Evolutionary conservation across 1,140 invertebrate species (phyloP).

Genomic region (Tachypleus tridentatus): DNA sequence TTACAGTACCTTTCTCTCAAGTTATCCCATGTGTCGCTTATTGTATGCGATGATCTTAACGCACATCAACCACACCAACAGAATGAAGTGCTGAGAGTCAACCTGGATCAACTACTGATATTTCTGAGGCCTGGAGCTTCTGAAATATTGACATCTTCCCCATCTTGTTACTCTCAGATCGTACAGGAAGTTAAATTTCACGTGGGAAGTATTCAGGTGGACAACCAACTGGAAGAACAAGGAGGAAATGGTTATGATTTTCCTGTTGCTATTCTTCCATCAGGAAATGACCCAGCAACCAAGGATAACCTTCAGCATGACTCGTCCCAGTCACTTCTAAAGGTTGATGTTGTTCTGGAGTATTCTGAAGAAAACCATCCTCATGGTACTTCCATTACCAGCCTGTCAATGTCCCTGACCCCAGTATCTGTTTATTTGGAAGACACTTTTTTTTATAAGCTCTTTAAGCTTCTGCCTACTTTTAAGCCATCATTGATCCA

Average conservation of each 20-base stretch:
- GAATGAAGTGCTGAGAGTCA: slow-evolving; percentile 16
- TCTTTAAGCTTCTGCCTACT: slow-evolving; percentile 25
- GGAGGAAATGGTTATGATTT: slow-evolving; percentile 49
- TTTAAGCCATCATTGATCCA: slow-evolving; percentile 3
- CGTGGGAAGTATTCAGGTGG: slow-evolving; percentile 50
- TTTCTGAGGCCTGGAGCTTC: slow-evolving; percentile 24
- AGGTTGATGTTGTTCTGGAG: background rate
- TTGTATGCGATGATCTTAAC: slow-evolving; percentile 13
- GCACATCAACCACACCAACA: slow-evolving; percentile 6
- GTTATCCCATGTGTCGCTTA: too few species aligned
- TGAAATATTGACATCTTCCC: slow-evolving; percentile 22
- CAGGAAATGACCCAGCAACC: background rate
- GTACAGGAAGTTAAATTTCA: slow-evolving; percentile 23
- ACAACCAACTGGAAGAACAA: slow-evolving; percentile 57
- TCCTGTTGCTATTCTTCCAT: slow-evolving; percentile 41
- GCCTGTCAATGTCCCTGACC: slow-evolving; percentile 27
- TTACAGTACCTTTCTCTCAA: too few species aligned
- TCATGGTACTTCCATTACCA: background rate
- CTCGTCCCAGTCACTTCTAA: background rate
- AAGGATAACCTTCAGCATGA: background rate
- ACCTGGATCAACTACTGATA: slow-evolving; percentile 11
- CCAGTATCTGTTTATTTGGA: slow-evolving; percentile 37
- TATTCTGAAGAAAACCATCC: background rate
- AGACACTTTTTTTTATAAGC: slow-evolving; percentile 36
- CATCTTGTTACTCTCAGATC: slow-evolving; percentile 24